Evolutionary conservation across 2,888 invertebrate genomes (phyloP).

Genomic region (Archips xylosteana): DNA sequence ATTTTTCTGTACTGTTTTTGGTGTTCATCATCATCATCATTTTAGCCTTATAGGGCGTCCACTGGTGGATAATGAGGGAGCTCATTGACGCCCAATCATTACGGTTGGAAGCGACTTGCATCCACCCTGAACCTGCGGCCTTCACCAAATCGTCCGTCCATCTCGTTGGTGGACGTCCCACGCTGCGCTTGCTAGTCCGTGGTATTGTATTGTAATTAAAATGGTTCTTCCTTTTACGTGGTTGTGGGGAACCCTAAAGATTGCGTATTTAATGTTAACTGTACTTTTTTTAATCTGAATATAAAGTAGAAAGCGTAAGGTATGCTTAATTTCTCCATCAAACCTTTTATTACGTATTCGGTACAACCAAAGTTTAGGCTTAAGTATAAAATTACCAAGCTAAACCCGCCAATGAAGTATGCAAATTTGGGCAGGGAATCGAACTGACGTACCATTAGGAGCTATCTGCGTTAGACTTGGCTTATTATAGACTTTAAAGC

Average conservation of each 20-base stretch:
- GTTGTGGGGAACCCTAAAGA: background rate
- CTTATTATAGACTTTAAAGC: conserved; percentile 68
- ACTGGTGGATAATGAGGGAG: too few relatives aligned
- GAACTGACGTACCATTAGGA: conserved; percentile 68
- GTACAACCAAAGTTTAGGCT: conserved; percentile 29
- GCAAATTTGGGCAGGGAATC: conserved; percentile 70
- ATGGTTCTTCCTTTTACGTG: too few relatives aligned
- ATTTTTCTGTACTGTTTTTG: too few relatives aligned
- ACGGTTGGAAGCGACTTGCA: too few relatives aligned
- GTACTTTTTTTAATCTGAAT: conserved; percentile 18
- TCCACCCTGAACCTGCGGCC: too few relatives aligned
- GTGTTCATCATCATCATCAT: too few relatives aligned
- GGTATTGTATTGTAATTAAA: too few relatives aligned
- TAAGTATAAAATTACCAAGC: conserved; percentile 59
- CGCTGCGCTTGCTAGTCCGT: too few relatives aligned
- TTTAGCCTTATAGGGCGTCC: too few relatives aligned
- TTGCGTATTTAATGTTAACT: background rate
- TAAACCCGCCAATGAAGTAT: conserved; percentile 79
- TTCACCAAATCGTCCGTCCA: too few relatives aligned
- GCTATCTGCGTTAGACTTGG: conserved; percentile 63
- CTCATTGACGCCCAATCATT: too few relatives aligned
- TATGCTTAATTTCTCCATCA: conserved; percentile 65
- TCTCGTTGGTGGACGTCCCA: too few relatives aligned
- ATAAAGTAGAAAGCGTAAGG: conserved; percentile 42
- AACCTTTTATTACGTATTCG: conserved; percentile 50